phyloP scores from a whole-genome alignment of 2,113 vertebrate genomes.

The Laterallus jamaicensis region DNA sequence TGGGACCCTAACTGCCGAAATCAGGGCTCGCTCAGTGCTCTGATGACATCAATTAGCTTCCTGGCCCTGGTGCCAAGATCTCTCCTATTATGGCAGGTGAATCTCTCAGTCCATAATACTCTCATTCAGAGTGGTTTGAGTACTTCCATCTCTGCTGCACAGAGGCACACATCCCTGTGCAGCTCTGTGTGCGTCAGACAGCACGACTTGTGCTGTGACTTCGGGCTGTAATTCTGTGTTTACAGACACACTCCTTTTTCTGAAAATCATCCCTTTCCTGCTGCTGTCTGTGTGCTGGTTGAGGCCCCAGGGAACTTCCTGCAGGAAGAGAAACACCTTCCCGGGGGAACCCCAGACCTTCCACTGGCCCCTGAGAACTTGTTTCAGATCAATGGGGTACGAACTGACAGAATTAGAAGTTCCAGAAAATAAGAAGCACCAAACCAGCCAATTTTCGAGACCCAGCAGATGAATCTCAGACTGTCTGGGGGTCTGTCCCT shows the following conservation, averaged over 20 bases:
- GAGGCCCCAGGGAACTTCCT: background rate
- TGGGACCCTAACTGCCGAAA: constrained; percentile 72
- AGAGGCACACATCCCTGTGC: background rate
- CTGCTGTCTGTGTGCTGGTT: background rate
- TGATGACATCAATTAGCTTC: constrained; percentile 72
- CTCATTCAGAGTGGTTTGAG: constrained; percentile 63
- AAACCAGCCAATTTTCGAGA: background rate
- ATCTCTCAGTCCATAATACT: constrained; percentile 58
- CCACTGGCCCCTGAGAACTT: background rate
- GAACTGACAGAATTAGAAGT: rapidly evolving
- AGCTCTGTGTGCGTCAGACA: background rate
- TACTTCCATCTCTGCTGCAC: background rate
- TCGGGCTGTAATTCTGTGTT: background rate
- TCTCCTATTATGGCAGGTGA: constrained; percentile 66
- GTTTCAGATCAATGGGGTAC: background rate
- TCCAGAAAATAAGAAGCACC: background rate
- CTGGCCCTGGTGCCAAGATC: constrained; percentile 57
- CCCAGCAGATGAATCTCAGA: background rate
- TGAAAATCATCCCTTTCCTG: too few relatives aligned
- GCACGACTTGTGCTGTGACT: background rate
- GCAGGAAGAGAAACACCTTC: background rate
- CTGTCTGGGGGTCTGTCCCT: background rate
- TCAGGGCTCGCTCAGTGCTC: constrained; percentile 64
- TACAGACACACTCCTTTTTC: background rate
- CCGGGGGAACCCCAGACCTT: background rate